Base-by-base conservation (phyloP, 2,888 invertebrate genomes). In the Xanthorhoe designata region DNA sequence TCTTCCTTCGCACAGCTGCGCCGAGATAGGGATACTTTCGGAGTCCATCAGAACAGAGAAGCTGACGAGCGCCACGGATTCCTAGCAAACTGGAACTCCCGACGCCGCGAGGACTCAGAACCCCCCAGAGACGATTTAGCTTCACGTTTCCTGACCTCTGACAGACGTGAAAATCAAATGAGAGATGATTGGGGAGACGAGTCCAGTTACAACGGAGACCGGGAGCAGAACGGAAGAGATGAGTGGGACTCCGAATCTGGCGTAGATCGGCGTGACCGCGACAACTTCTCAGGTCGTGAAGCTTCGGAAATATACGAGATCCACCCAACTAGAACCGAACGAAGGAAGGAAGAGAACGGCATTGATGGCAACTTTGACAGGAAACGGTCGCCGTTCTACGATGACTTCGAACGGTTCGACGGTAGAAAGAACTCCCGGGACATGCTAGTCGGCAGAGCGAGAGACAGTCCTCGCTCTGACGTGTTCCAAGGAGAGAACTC, bases 1-100 rank as follows among this genome's bases (percentile, higher is more conserved):
- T 94, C 95, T 0, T 85, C 90, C 0, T 96, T 96, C 75, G 96
- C 96, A 74, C 95, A 96, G 69, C 91, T 95, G 55, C 93, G 96
- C 1, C 95, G 96, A 74, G 96, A 96, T 75, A 89, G 96, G 29
- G 96, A 96, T 75, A 96, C 96, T 0, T 96, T 96, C 71, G 96
- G 96, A 0, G 96, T 96, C 0, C 95, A 96, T 64, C 96, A 96
- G 77, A 96, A 96, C 77, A 90, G 94, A 78, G 94, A 94, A 68
- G 94, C 92, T 0, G 94, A 92, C 38, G 94, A 94, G 63, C 93
- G 95, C 70, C 94, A 93, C 75, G 88, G 88, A 15, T 94, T 94
- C 83, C 78, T 94, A 19, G 94, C 92, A 0, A 94, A 94, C 76
- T 94, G 94, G 94, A 93, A 88, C 73, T 92, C 92, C 0, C 82